phyloP scores from a whole-genome alignment of 2,113 vertebrate genomes.

The Gracilinanus agilis region DNA sequence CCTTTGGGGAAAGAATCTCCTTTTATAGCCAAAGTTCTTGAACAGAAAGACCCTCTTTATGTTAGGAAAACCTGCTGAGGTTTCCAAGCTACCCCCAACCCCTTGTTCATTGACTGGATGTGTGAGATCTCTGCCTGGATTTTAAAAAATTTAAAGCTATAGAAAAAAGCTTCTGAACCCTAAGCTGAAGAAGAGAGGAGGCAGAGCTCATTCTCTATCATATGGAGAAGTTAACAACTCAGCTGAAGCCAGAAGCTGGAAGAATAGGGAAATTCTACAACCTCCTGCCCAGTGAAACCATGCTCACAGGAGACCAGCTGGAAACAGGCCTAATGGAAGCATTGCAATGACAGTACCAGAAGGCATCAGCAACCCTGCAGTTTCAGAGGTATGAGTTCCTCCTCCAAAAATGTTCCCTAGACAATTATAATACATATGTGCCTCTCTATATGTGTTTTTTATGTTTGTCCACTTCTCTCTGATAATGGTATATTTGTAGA shows the following conservation, averaged over 20 bases:
- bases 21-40: neutral
- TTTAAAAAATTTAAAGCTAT: neutral
- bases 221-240: neutral
- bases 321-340: neutral
- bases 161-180: neutral
- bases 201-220: neutral
- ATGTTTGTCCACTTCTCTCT: too few species aligned
- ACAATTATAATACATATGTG: neutral
- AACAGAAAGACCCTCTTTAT: neutral
- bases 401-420: neutral
- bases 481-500: too few species aligned
- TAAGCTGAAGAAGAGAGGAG: neutral
- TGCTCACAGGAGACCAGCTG: neutral
- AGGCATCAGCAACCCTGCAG: neutral
- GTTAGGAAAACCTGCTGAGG: neutral
- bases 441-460: too few species aligned
- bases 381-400: neutral
- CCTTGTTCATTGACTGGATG: neutral
- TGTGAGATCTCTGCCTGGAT: neutral
- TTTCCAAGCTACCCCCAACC: neutral
- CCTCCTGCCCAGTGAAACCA: neutral
- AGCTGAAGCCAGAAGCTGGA: neutral
- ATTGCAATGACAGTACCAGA: neutral
- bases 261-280: neutral
- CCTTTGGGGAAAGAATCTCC: neutral